Evolutionary conservation across 2,113 vertebrate species (phyloP).

Genomic region (Nestor notabilis): DNA sequence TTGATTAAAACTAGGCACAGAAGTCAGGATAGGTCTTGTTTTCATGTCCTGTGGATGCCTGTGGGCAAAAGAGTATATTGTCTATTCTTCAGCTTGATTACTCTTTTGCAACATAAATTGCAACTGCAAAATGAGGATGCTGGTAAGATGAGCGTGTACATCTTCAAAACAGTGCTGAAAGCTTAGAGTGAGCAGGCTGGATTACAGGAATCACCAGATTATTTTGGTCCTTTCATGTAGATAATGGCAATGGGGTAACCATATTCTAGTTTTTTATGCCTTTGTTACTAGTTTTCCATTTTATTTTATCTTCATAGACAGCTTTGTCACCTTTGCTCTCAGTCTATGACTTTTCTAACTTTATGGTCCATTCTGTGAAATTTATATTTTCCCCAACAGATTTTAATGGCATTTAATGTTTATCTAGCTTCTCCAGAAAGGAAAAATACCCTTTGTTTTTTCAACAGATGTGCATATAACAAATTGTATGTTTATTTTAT

Average conservation of each 20-base stretch:
- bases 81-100: conserved; percentile 8
- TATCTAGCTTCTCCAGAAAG: not conserved
- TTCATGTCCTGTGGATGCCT: not conserved
- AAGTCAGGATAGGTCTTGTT: not conserved
- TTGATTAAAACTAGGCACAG: not conserved
- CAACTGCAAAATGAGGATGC: not conserved
- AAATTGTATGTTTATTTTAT: not conserved
- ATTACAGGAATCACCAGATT: not conserved
- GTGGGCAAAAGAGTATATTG: conserved; percentile 1
- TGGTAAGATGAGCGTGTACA: not conserved
- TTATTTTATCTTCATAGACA: not conserved
- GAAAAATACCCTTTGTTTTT: not conserved
- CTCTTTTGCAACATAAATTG: conserved; percentile 31
- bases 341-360: not conserved
- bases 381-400: not conserved
- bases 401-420: not conserved
- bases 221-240: not conserved
- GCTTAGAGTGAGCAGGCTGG: not conserved
- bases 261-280: not conserved
- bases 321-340: not conserved
- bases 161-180: not conserved
- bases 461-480: accelerated
- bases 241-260: not conserved
- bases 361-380: not conserved
- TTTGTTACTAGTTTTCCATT: not conserved